These are phyloP conservation scores for Herminia tarsipennalis DNA, from an alignment of 2,888 invertebrate species.

Conservation along the genomic window DNA sequence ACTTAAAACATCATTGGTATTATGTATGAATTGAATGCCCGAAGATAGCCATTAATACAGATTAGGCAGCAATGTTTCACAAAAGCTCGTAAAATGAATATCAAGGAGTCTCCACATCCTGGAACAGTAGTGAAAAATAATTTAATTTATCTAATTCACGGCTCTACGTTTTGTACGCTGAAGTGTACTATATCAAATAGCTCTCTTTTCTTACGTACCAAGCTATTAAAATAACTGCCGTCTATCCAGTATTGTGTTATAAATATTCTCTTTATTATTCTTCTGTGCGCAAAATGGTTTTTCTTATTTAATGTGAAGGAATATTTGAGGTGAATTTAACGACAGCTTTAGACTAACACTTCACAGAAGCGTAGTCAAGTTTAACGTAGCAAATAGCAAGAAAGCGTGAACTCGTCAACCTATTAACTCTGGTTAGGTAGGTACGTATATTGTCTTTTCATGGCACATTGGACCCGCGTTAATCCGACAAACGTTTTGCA, in stretches of 20 bases:
- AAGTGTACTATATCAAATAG: background rate
- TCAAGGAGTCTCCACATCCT: background rate
- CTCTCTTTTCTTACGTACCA: background rate
- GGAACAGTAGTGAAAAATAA: background rate
- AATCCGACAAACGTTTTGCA: too few species aligned
- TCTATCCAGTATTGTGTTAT: conserved; percentile 18
- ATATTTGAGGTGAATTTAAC: conserved; percentile 22
- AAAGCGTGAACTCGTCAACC: too few species aligned
- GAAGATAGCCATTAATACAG: too few species aligned
- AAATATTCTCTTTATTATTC: conserved; percentile 42
- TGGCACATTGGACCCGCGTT: too few species aligned
- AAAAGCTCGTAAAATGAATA: conserved; percentile 1
- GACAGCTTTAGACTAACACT: too few species aligned
- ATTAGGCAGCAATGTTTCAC: too few species aligned
- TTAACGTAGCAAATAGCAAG: too few species aligned
- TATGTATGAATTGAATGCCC: too few species aligned
- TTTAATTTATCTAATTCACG: conserved; percentile 5
- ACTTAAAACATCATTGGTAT: too few species aligned
- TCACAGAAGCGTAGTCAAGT: too few species aligned
- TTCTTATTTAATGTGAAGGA: conserved; percentile 33
- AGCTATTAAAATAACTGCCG: conserved; percentile 1
- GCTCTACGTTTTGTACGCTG: background rate
- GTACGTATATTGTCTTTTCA: too few species aligned
- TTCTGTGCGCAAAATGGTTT: conserved; percentile 40
- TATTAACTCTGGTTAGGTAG: too few species aligned